Conservation (phyloP, 2,888 invertebrate genomes). For the Ctenicera cuprea region DNA sequence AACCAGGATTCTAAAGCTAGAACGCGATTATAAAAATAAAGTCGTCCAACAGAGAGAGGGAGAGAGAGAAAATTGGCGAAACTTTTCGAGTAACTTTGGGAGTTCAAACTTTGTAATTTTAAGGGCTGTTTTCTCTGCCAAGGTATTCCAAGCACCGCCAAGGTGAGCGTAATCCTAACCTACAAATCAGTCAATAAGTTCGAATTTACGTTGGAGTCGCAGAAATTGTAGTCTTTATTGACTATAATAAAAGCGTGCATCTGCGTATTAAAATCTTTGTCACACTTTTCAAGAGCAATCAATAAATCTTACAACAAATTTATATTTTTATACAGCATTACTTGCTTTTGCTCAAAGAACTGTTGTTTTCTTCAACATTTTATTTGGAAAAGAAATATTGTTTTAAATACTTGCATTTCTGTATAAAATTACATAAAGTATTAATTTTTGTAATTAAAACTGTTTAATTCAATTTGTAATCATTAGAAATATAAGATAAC, state of each 20-base stretch:
- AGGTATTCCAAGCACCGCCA: background rate
- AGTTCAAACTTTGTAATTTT: background rate
- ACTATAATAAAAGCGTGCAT: slow-evolving; percentile 60
- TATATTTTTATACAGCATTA: background rate
- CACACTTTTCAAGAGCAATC: slow-evolving; percentile 57
- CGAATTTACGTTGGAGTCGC: slow-evolving; percentile 36
- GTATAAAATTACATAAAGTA: no score
- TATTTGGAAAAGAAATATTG: no score
- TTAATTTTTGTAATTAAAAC: no score
- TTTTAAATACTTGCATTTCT: no score
- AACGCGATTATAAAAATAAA: background rate
- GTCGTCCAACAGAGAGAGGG: background rate
- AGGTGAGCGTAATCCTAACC: slow-evolving; percentile 43
- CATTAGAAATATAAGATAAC: no score
- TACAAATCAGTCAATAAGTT: slow-evolving; percentile 54
- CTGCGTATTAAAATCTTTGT: slow-evolving; percentile 60
- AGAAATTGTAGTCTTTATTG: slow-evolving; percentile 58
- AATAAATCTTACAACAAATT: slow-evolving; percentile 55
- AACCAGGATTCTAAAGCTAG: no score
- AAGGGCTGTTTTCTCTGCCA: background rate
- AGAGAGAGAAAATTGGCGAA: background rate
- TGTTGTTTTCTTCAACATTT: no score
- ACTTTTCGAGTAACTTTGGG: slow-evolving; percentile 14
- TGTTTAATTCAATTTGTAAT: no score
- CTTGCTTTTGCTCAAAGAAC: no score